Evolutionary conservation across 2,113 vertebrate species (phyloP).

Genomic region (Apodemus sylvaticus): DNA sequence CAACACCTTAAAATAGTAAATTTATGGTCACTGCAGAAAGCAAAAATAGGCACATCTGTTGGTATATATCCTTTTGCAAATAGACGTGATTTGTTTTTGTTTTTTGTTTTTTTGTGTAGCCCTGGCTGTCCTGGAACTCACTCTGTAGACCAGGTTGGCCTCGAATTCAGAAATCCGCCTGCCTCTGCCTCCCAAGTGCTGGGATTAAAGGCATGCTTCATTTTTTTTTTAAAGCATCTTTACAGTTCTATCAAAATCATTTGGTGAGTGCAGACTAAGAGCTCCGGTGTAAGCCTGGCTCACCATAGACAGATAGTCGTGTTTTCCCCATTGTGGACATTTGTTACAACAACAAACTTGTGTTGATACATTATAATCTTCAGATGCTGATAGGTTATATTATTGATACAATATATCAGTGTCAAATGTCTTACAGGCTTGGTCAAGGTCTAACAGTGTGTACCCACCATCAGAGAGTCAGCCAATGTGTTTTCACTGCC

Average conservation of each 20-base stretch:
- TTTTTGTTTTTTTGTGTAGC: too few species aligned
- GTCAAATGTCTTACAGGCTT: background rate
- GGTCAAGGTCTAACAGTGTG: background rate
- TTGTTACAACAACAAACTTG: background rate
- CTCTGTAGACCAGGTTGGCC: too few species aligned
- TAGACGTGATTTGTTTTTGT: background rate
- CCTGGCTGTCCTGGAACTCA: too few species aligned
- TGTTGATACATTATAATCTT: background rate
- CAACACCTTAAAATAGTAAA: slow-evolving; percentile 13
- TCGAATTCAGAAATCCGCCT: too few species aligned
- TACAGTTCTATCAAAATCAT: background rate
- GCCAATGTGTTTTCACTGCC: background rate
- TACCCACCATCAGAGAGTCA: background rate
- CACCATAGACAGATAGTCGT: background rate
- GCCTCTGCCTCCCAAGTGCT: too few species aligned
- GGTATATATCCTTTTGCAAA: background rate
- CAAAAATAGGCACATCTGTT: background rate
- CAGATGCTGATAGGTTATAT: background rate
- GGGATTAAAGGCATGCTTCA: too few species aligned
- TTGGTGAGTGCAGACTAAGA: background rate
- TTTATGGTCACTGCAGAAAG: slow-evolving; percentile 17
- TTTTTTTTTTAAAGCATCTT: background rate
- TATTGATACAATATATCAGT: background rate
- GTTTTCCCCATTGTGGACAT: background rate
- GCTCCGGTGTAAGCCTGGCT: background rate